These are phyloP conservation scores for Atherinosoma microstoma DNA, from an alignment of 2,797 vertebrate species.

Conservation along the genomic window DNA sequence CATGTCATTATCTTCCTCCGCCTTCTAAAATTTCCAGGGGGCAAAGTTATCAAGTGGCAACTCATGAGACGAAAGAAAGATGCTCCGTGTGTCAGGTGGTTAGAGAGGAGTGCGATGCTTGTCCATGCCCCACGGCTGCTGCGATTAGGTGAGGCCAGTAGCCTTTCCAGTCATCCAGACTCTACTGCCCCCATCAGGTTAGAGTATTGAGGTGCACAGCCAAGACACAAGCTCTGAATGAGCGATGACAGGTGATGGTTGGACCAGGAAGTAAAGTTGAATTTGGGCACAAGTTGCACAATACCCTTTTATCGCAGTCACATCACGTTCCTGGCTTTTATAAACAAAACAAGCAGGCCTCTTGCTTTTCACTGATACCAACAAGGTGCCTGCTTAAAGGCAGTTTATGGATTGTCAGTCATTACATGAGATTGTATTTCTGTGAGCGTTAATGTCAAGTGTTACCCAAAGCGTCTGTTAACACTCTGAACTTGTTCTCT, in stretches of 20 bases:
- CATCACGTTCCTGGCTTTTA: slow-evolving; percentile 31
- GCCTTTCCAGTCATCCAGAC: slow-evolving; percentile 60
- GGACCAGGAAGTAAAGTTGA: slow-evolving; percentile 48
- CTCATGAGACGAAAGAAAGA: slow-evolving; percentile 71
- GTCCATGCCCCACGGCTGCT: slow-evolving; percentile 42
- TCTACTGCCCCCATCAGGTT: slow-evolving; percentile 80
- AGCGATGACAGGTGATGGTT: slow-evolving; percentile 68
- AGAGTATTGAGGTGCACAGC: slow-evolving; percentile 53
- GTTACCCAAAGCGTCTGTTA: slow-evolving; percentile 72
- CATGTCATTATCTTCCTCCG: slow-evolving; percentile 72
- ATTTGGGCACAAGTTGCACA: slow-evolving; percentile 35
- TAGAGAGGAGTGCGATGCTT: slow-evolving; percentile 51
- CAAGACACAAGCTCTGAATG: slow-evolving; percentile 27
- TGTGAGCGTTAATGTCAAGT: slow-evolving; percentile 69
- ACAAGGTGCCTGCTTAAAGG: slow-evolving; percentile 34
- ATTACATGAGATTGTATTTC: slow-evolving; percentile 55
- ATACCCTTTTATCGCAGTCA: slow-evolving; percentile 30
- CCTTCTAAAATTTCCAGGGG: slow-evolving; percentile 56
- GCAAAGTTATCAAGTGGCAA: slow-evolving; percentile 69
- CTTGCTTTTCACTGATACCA: slow-evolving; percentile 32
- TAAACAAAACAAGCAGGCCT: slow-evolving; percentile 33
- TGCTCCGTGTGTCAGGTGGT: slow-evolving; percentile 68
- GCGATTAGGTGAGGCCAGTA: slow-evolving; percentile 33
- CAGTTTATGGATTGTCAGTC: slow-evolving; percentile 51
- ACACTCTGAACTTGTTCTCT: slow-evolving; percentile 70